Base-by-base conservation (phyloP, 2,888 invertebrate species). In the Cheilosia scutellata region DNA sequence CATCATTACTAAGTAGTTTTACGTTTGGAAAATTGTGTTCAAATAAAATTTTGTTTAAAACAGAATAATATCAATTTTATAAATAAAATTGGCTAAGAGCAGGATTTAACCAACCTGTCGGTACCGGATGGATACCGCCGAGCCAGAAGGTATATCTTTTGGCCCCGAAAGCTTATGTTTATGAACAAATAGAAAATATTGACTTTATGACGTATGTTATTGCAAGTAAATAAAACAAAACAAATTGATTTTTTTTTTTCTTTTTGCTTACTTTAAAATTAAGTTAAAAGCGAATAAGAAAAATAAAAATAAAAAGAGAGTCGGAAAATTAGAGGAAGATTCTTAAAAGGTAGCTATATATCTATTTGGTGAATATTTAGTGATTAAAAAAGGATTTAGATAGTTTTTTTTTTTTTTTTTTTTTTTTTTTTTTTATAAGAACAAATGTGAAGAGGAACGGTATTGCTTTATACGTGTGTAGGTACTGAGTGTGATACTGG, bases 121-220 rank as follows among this genome's bases (percentile, higher is more conserved):
- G 89, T 88, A 89, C 88, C 89, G 77, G 89, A 89, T 87, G 90
- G 90, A 89, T 89, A 89, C 83, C 90, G 89, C 88, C 89, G 88
- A 87, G 90, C 89, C 88, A 90, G 89, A 88, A 90, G 89, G 86
- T 90, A 90, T 77, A 90, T 90, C 87, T 90, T 90, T 89, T 90
- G 90, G 88, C 90, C 90, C 87, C 89, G 89, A 87, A 89, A 89
- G 88, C 90, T 90, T 89, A 84, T 71, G 60, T 87, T 71, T 63
- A 75, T 78, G 82, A 88, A 82, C 84, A 87, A 88, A 88, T 78
- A 87, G 86, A 86, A 86, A 80, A 86, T 47, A 86, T 80, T 79
- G 77, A 77, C 68, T 87, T 87, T 66, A 74, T 77, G 74, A 68
- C 47, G 72, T 80, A 65, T 68, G 74, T 83, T 65, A 55, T 84